phyloP scores from a whole-genome alignment of 1,140 invertebrate species.

The Spodoptera frugiperda region DNA sequence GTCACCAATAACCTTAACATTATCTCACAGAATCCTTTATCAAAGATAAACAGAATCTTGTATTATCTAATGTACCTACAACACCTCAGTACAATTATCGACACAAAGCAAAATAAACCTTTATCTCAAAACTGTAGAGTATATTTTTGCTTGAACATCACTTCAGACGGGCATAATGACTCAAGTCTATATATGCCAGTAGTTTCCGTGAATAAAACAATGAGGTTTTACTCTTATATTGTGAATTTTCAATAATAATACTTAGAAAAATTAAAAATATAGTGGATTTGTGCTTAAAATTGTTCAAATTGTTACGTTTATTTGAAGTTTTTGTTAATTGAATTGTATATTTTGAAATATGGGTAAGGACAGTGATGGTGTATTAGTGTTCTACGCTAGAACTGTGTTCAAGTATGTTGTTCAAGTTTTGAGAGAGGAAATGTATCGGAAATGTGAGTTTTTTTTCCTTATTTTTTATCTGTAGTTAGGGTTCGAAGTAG shows the following conservation, averaged over 20 bases:
- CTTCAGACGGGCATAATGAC: too few species aligned
- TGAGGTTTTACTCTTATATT: background rate
- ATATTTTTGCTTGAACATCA: background rate
- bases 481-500: too few species aligned
- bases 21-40: slow-evolving; percentile 20
- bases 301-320: background rate
- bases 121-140: background rate
- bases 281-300: too few species aligned
- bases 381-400: slow-evolving; percentile 63
- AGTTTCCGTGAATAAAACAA: slow-evolving; percentile 8
- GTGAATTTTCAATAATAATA: too few species aligned
- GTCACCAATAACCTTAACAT: slow-evolving; percentile 1
- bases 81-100: background rate
- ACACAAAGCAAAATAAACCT: background rate
- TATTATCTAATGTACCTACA: slow-evolving; percentile 28
- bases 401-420: slow-evolving; percentile 61
- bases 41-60: slow-evolving; percentile 21
- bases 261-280: too few species aligned
- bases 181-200: slow-evolving; percentile 1
- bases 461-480: background rate
- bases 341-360: slow-evolving; percentile 48
- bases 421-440: slow-evolving; percentile 67
- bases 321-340: background rate
- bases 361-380: slow-evolving; percentile 70
- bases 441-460: slow-evolving; percentile 59